Conservation (phyloP, 2,888 invertebrate genomes). For the Zonitis immaculata region DNA sequence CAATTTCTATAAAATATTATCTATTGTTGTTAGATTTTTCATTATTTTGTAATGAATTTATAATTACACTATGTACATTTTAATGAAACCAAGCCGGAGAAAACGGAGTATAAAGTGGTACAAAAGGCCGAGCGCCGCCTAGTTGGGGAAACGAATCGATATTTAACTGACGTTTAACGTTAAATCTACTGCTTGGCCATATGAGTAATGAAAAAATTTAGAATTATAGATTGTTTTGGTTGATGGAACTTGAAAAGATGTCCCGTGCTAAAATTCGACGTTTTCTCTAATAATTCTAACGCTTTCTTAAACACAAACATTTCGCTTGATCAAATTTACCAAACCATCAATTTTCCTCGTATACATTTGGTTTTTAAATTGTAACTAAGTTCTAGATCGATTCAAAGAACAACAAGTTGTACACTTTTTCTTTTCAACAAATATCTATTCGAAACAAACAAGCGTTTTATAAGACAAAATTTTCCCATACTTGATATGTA, state of each 20-base stretch:
- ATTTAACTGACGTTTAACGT: background rate
- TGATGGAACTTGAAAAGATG: too few relatives aligned
- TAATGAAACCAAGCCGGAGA: background rate
- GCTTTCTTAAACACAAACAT: background rate
- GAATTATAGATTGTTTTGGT: too few relatives aligned
- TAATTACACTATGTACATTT: background rate
- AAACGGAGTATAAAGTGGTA: slow-evolving; percentile 2
- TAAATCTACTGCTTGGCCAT: background rate
- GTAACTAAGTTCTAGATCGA: too few relatives aligned
- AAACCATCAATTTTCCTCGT: too few relatives aligned
- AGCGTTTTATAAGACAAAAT: too few relatives aligned
- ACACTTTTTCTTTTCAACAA: too few relatives aligned
- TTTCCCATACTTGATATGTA: too few relatives aligned
- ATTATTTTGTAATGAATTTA: background rate
- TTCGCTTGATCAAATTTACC: too few relatives aligned
- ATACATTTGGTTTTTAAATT: too few relatives aligned
- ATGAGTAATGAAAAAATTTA: too few relatives aligned
- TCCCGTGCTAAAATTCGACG: background rate
- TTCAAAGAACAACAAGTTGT: too few relatives aligned
- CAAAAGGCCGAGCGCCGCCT: background rate
- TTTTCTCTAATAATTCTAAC: background rate
- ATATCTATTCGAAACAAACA: too few relatives aligned
- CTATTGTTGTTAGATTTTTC: background rate
- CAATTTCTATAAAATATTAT: background rate
- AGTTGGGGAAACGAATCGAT: slow-evolving; percentile 5